phyloP scores from a whole-genome alignment of 2,888 invertebrate genomes.

The Protula sp. region DNA sequence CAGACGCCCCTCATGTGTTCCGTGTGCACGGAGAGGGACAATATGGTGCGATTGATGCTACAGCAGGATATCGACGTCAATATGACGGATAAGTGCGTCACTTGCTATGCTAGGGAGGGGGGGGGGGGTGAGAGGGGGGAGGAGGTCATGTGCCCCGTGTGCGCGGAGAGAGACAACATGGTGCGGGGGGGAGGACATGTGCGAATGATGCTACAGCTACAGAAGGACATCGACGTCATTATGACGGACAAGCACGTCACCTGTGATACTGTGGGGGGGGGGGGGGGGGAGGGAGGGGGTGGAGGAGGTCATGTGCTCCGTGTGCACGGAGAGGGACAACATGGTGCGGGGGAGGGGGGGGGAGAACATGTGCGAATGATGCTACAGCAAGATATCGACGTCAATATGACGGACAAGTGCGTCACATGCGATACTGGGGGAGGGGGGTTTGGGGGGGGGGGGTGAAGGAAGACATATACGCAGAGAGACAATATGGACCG shows the following conservation, averaged over 20 bases:
- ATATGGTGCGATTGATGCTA: constrained; percentile 24
- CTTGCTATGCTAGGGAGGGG: not conserved
- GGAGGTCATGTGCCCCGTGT: constrained; percentile 3
- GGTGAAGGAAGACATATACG: not conserved
- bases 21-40: constrained; percentile 9
- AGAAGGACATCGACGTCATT: constrained; percentile 31
- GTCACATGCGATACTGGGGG: not conserved
- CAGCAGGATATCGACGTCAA: constrained; percentile 31
- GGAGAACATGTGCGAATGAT: constrained; percentile 18
- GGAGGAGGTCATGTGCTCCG: constrained; percentile 15
- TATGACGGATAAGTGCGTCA: not conserved
- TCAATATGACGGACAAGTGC: constrained; percentile 10
- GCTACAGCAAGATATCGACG: constrained; percentile 32
- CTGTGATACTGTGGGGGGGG: not conserved
- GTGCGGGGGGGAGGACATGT: constrained; percentile 14
- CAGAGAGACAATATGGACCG: too few species aligned
- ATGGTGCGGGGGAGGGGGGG: constrained; percentile 16
- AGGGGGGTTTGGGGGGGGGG: too few species aligned
- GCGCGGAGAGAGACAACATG: too few species aligned
- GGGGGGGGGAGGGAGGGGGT: too few species aligned
- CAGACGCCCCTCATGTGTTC: constrained; percentile 20
- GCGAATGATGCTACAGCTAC: constrained; percentile 27
- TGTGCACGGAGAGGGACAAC: constrained; percentile 11
- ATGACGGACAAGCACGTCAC: not conserved
- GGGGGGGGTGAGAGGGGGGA: too few species aligned